Conservation (phyloP, 2,888 invertebrate species). For the Hoplodrina ambigua region DNA sequence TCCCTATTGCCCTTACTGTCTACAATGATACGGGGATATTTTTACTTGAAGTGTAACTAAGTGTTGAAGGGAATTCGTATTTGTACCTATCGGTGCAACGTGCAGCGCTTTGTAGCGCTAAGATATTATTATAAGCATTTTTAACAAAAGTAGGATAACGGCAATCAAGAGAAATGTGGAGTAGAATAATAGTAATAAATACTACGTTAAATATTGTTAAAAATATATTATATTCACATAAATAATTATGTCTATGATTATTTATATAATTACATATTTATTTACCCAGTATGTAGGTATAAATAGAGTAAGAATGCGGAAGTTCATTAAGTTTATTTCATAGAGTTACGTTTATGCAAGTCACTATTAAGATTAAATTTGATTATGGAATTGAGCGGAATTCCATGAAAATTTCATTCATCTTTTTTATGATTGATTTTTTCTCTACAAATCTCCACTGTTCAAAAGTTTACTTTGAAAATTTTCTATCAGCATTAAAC, state of each 20-base stretch:
- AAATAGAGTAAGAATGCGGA: slow-evolving; percentile 22
- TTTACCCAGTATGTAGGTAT: background rate
- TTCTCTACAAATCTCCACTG: background rate
- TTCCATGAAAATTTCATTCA: slow-evolving; percentile 10
- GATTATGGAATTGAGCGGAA: background rate
- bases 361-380: slow-evolving; percentile 16
- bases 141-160: background rate
- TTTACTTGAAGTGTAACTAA: slow-evolving; percentile 28
- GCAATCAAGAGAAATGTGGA: too few species aligned
- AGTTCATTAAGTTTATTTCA: slow-evolving; percentile 16
- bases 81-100: slow-evolving; percentile 3
- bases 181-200: too few species aligned
- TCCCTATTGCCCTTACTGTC: slow-evolving; percentile 56
- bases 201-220: background rate
- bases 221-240: too few species aligned
- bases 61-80: slow-evolving; percentile 16
- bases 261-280: too few species aligned
- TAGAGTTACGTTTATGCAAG: slow-evolving; percentile 15
- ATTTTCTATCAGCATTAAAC: slow-evolving; percentile 7
- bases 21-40: slow-evolving; percentile 55
- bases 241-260: too few species aligned
- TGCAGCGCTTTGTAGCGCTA: background rate
- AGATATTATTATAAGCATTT: background rate
- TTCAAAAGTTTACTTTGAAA: background rate
- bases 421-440: slow-evolving; percentile 10